Conservation (phyloP, 2,797 vertebrate genomes). For the Cyprinella venusta region DNA sequence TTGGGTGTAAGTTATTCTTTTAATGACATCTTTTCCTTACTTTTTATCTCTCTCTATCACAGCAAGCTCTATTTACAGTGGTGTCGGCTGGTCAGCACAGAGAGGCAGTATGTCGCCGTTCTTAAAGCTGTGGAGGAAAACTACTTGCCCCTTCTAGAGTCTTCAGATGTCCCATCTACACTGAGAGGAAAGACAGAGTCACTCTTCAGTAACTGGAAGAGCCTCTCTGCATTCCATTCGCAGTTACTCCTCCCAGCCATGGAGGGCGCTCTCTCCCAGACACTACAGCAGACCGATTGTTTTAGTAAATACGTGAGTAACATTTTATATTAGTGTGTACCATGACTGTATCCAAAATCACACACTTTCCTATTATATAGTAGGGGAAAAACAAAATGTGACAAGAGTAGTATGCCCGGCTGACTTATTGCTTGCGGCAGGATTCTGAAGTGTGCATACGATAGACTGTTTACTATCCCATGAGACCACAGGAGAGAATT, state of each 20-base stretch:
- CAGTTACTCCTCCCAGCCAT: slow-evolving; percentile 85
- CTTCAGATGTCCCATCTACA: slow-evolving; percentile 74
- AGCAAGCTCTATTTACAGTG: slow-evolving; percentile 86
- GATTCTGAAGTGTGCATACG: not conserved
- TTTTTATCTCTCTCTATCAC: slow-evolving; percentile 13
- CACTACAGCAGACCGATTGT: slow-evolving; percentile 85
- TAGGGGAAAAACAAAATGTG: not conserved
- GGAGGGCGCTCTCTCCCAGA: slow-evolving; percentile 84
- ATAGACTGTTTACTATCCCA: not conserved
- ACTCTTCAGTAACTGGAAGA: slow-evolving; percentile 79
- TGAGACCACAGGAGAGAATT: not conserved
- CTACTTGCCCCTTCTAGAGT: slow-evolving; percentile 76
- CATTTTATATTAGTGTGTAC: not conserved
- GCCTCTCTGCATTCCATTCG: slow-evolving; percentile 82
- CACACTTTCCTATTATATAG: not conserved
- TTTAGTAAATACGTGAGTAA: slow-evolving; percentile 87
- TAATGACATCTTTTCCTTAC: not conserved
- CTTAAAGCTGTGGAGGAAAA: slow-evolving; percentile 80
- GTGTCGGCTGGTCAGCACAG: slow-evolving; percentile 84
- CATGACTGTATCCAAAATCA: not conserved
- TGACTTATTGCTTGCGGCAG: not conserved
- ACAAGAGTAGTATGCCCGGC: not conserved
- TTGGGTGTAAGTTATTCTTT: not conserved
- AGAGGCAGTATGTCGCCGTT: slow-evolving; percentile 82
- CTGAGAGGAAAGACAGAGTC: slow-evolving; percentile 75